These are phyloP conservation scores for Piezodorus guildinii DNA, from an alignment of 1,140 invertebrate genomes.

Conservation along the genomic window DNA sequence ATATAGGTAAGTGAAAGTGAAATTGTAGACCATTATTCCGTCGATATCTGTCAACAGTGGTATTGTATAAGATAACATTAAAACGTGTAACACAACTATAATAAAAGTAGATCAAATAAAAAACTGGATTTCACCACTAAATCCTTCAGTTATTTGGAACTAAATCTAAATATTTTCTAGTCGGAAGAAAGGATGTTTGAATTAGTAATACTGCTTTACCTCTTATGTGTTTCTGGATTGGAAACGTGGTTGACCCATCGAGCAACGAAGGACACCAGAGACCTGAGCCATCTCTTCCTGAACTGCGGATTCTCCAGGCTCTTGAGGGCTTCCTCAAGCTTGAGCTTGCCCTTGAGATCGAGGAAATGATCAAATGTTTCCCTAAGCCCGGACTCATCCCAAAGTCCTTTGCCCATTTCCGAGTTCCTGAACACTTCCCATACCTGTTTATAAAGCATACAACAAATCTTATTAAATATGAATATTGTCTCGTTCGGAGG, in stretches of 20 bases:
- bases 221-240: slow-evolving; percentile 59
- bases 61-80: no score
- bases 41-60: no score
- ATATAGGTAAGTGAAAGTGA: no score
- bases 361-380: slow-evolving; percentile 46
- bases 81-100: no score
- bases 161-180: background rate
- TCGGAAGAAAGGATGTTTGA: background rate
- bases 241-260: slow-evolving; percentile 59
- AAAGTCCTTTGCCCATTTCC: slow-evolving; percentile 56
- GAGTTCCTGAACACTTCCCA: background rate
- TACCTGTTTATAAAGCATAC: background rate
- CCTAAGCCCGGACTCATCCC: slow-evolving; percentile 54
- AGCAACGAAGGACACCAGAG: slow-evolving; percentile 57
- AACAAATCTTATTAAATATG: no score
- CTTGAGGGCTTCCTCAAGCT: slow-evolving; percentile 56
- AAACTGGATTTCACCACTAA: no score
- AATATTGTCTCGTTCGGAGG: no score
- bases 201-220: slow-evolving; percentile 36
- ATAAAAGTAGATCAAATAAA: no score
- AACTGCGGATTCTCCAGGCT: slow-evolving; percentile 65
- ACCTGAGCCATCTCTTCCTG: slow-evolving; percentile 62
- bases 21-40: no score
- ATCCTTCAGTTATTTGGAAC: background rate
- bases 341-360: slow-evolving; percentile 47